Conservation (phyloP, 2,113 vertebrate genomes). For the Mastomys coucha region DNA sequence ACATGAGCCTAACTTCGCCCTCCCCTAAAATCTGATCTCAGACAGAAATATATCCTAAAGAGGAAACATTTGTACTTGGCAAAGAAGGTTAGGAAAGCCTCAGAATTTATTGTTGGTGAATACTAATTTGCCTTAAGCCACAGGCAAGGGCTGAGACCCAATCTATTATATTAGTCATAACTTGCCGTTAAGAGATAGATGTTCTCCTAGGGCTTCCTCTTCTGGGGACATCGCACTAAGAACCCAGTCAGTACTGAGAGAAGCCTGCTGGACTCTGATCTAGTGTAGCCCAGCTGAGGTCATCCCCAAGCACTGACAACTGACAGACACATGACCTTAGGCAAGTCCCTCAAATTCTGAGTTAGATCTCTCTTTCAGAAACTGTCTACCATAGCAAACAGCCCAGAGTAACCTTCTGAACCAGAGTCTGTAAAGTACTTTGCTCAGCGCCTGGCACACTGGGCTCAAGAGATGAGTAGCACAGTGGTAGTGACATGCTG, state of each 20-base stretch:
- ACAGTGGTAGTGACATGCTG: fast-evolving
- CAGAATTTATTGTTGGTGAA: conserved; percentile 33
- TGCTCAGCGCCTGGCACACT: background rate
- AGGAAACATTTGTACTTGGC: background rate
- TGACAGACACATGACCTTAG: background rate
- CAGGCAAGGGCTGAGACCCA: background rate
- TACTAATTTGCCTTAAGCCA: conserved; percentile 38
- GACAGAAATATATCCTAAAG: background rate
- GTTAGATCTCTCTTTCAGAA: background rate
- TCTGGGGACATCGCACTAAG: background rate
- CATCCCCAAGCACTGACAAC: background rate
- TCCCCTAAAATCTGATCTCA: background rate
- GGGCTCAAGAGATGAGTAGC: background rate
- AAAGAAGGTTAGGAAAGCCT: conserved; percentile 33
- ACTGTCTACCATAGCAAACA: background rate
- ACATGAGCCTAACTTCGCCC: background rate
- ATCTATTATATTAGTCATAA: background rate
- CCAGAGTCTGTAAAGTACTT: background rate
- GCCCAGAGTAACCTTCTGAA: background rate
- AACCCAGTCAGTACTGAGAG: background rate
- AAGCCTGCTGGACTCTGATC: background rate
- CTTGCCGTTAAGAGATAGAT: background rate
- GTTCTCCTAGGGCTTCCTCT: background rate
- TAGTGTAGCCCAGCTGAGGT: background rate
- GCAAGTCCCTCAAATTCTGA: background rate